Evolutionary conservation across 1,140 invertebrate species (phyloP).

Genomic region (Sarcophaga bullata): DNA sequence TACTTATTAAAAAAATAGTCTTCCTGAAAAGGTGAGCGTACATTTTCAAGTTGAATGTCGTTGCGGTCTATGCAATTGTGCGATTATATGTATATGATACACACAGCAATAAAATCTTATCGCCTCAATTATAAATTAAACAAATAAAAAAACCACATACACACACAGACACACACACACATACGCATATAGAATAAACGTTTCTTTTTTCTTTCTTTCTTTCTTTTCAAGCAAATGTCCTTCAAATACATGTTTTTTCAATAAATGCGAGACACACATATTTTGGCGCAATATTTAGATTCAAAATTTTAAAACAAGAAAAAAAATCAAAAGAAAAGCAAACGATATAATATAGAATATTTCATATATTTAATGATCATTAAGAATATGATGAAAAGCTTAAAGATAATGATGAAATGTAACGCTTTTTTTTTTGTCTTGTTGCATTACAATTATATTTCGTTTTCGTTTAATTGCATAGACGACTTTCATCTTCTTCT

Average conservation of each 20-base stretch:
- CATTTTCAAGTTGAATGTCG: conserved; percentile 34
- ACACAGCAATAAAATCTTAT: conserved; percentile 17
- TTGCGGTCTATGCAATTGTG: conserved; percentile 19
- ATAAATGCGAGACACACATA: not conserved
- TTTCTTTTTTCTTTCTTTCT: not conserved
- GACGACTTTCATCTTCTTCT: not conserved
- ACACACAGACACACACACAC: conserved; percentile 43
- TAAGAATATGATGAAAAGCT: too few species aligned
- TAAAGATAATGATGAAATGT: too few species aligned
- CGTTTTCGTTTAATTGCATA: conserved; percentile 1
- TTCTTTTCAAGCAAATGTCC: conserved; percentile 6
- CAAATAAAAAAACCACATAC: not conserved
- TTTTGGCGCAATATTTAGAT: too few species aligned
- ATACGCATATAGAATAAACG: not conserved
- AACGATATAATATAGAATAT: too few species aligned
- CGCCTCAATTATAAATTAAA: not conserved
- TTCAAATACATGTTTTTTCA: conserved; percentile 15
- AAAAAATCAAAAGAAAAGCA: not conserved
- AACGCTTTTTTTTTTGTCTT: too few species aligned
- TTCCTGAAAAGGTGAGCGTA: conserved; percentile 32
- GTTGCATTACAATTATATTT: conserved; percentile 18
- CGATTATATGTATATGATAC: not conserved
- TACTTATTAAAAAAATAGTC: conserved; percentile 5
- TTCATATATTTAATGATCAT: too few species aligned
- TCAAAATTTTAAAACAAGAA: too few species aligned